Evolutionary conservation across 2,888 invertebrate genomes (phyloP).

Genomic region (Pollenia griseotomentosa): DNA sequence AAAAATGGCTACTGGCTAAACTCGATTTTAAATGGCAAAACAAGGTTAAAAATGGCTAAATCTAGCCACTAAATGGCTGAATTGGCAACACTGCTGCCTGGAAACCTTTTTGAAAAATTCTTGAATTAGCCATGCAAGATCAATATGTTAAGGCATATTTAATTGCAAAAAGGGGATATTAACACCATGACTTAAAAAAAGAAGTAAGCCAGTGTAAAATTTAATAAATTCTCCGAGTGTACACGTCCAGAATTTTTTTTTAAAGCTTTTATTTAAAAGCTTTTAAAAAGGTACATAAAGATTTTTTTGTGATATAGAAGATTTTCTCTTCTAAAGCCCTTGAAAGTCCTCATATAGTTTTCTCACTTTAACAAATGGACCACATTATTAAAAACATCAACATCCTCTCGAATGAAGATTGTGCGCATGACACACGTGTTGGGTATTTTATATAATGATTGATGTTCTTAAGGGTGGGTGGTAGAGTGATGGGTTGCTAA

Average conservation of each 20-base stretch:
- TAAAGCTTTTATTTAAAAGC: constrained; percentile 43
- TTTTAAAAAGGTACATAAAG: constrained; percentile 9
- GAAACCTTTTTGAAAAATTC: too few species aligned
- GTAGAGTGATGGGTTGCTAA: constrained; percentile 14
- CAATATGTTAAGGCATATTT: too few species aligned
- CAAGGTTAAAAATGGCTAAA: too few species aligned
- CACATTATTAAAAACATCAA: constrained; percentile 30
- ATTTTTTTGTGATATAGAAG: not conserved
- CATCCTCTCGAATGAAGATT: constrained; percentile 34
- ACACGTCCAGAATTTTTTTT: not conserved
- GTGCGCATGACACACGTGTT: constrained; percentile 78
- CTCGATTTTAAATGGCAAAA: too few species aligned
- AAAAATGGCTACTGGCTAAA: too few species aligned
- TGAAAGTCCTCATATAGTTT: constrained; percentile 26
- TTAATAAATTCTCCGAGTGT: not conserved
- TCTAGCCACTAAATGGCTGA: too few species aligned
- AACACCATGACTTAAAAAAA: too few species aligned
- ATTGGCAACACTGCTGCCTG: too few species aligned
- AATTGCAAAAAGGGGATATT: too few species aligned
- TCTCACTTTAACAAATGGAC: constrained; percentile 67
- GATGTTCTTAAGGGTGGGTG: constrained; percentile 77
- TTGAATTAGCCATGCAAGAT: too few species aligned
- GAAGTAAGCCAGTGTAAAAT: not conserved
- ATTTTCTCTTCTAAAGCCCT: not conserved
- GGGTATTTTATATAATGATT: constrained; percentile 79